Evolutionary conservation across 1,140 invertebrate genomes (phyloP).

Genomic region (Megathymus violae): DNA sequence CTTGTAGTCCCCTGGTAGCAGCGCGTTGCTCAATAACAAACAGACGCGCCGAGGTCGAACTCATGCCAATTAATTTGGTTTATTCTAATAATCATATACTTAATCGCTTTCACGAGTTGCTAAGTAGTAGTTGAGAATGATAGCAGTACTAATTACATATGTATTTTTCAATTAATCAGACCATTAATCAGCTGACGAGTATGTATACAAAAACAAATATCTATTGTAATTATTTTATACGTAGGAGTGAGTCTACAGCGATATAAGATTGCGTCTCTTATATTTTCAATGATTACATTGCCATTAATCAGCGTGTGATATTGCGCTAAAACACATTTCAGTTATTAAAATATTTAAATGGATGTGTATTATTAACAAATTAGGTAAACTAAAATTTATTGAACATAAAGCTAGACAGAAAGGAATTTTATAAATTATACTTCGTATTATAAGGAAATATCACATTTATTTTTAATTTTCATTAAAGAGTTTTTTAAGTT

Average conservation of each 20-base stretch:
- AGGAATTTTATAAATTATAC: too few relatives aligned
- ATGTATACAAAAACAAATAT: not conserved
- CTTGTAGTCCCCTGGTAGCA: constrained; percentile 9
- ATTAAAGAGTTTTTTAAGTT: too few relatives aligned
- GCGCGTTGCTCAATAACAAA: constrained; percentile 5
- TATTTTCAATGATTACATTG: too few relatives aligned
- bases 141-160: not conserved
- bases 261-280: not conserved
- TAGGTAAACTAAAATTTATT: too few relatives aligned
- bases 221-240: not conserved
- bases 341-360: too few relatives aligned
- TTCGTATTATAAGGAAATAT: too few relatives aligned
- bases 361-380: too few relatives aligned
- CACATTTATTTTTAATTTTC: too few relatives aligned
- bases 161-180: constrained; percentile 4
- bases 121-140: not conserved
- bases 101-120: not conserved
- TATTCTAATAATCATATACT: constrained; percentile 1
- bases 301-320: too few relatives aligned
- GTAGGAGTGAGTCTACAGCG: too few relatives aligned
- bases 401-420: too few relatives aligned
- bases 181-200: not conserved
- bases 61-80: constrained; percentile 28
- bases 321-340: too few relatives aligned
- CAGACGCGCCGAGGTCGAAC: constrained; percentile 8